These are phyloP conservation scores for Labeo rohita DNA, from an alignment of 2,113 vertebrate genomes.

Conservation along the genomic window DNA sequence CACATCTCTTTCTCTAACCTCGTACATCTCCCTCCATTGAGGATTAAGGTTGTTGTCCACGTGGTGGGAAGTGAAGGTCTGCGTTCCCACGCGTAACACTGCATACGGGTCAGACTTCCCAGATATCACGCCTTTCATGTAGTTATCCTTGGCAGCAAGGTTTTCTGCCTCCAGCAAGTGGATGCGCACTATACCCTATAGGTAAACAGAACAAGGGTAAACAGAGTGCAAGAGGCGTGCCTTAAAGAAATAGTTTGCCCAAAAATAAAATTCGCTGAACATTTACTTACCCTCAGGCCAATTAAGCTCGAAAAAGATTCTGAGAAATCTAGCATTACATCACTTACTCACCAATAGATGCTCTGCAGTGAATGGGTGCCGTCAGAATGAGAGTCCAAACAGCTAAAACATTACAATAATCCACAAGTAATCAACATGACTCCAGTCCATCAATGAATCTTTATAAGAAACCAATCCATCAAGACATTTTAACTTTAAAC, in stretches of 20 bases:
- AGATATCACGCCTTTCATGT: constrained; percentile 86
- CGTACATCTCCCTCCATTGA: constrained; percentile 89
- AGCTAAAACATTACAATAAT: background rate
- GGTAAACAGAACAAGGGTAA: background rate
- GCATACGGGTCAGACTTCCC: constrained; percentile 94
- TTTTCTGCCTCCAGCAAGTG: constrained; percentile 84
- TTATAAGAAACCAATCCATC: background rate
- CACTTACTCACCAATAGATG: background rate
- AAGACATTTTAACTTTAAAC: background rate
- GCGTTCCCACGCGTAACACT: constrained; percentile 87
- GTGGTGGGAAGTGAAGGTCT: constrained; percentile 86
- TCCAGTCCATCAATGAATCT: background rate
- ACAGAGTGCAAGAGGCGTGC: background rate
- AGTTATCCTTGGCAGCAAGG: constrained; percentile 86
- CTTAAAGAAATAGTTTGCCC: background rate
- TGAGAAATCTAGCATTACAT: background rate
- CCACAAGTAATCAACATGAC: too few relatives aligned
- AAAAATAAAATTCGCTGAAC: background rate
- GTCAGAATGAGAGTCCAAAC: background rate
- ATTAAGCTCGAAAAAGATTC: too few relatives aligned
- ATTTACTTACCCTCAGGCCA: background rate
- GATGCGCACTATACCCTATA: constrained; percentile 89
- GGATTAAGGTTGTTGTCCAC: constrained; percentile 87
- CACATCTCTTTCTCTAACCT: constrained; percentile 75
- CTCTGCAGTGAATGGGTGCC: background rate